These are phyloP conservation scores for Tiliqua scincoides DNA, from an alignment of 2,113 vertebrate genomes.

Conservation along the genomic window DNA sequence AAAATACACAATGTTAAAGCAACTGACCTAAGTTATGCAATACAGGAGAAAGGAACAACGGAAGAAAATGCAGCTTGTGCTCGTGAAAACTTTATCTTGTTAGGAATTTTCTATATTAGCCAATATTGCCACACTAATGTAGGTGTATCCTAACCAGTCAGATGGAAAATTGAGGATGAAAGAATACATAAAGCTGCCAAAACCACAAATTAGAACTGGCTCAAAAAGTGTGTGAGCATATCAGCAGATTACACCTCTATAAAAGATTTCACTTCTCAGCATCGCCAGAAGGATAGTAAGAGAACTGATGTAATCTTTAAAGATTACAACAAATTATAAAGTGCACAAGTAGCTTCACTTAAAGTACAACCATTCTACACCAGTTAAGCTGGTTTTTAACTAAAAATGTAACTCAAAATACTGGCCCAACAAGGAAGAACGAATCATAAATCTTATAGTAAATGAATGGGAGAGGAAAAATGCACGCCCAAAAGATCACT, in stretches of 20 bases:
- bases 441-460: not conserved
- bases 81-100: not conserved
- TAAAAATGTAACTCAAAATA: not conserved
- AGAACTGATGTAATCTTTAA: not conserved
- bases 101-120: not conserved
- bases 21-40: not conserved
- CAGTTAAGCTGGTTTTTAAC: not conserved
- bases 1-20: not conserved
- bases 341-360: not conserved
- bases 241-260: not conserved
- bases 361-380: not conserved
- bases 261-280: conserved; percentile 33
- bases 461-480: not conserved
- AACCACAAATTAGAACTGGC: not conserved
- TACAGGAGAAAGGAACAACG: not conserved
- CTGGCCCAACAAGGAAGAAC: not conserved
- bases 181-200: not conserved
- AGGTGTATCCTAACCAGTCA: conserved; percentile 21
- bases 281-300: not conserved
- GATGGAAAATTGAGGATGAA: not conserved
- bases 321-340: not conserved
- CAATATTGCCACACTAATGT: not conserved
- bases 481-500: not conserved
- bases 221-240: not conserved
- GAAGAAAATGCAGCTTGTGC: not conserved